A percentile compares a stretch with the other conserved stretches of the same genome.
phyloP scores from a whole-genome alignment of 2,113 vertebrate species.

The Nettapus auritus region DNA sequence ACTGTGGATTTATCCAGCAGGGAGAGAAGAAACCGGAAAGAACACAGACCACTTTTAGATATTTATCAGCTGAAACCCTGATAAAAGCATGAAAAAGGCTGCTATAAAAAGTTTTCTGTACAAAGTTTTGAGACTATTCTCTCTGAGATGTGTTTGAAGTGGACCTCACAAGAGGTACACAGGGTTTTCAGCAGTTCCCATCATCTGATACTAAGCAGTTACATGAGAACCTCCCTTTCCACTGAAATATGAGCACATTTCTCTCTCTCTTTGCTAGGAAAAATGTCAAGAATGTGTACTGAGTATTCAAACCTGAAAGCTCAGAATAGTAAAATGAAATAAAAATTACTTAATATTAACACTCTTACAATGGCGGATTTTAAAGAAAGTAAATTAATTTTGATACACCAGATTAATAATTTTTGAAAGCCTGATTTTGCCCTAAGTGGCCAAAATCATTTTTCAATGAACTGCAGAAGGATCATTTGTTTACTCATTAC shows the following conservation, averaged over 20 bases:
- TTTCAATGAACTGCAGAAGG: background rate
- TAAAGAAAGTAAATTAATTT: background rate
- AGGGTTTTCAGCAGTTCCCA: background rate
- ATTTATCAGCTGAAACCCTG: background rate
- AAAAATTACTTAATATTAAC: background rate
- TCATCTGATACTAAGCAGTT: background rate
- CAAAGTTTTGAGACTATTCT: background rate
- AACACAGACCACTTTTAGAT: background rate
- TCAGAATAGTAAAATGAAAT: background rate
- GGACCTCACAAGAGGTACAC: constrained; percentile 13
- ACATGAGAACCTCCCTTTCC: background rate
- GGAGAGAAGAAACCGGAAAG: background rate
- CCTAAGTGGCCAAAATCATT: background rate
- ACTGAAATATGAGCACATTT: background rate
- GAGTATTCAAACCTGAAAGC: background rate
- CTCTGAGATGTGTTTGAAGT: background rate
- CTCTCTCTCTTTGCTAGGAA: background rate
- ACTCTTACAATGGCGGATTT: background rate
- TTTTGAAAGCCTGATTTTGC: background rate
- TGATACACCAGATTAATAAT: background rate
- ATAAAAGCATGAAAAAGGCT: background rate
- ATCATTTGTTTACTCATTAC: background rate
- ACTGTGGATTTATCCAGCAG: background rate
- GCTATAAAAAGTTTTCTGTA: background rate
- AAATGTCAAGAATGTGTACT: background rate